These are phyloP conservation scores for Pammene fasciana DNA, from an alignment of 2,888 invertebrate genomes.

Conservation along the genomic window DNA sequence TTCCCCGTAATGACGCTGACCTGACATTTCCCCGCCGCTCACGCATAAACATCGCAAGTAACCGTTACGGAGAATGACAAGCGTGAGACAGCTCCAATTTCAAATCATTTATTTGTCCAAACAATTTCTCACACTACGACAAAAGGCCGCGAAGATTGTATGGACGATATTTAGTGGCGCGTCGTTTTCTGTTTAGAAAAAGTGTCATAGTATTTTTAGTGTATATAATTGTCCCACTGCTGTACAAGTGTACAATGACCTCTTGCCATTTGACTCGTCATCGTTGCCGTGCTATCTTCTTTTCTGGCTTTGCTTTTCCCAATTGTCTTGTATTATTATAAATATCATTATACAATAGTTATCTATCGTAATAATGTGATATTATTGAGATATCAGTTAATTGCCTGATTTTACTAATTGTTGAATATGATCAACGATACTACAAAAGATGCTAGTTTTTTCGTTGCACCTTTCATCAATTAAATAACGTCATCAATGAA, in stretches of 20 bases:
- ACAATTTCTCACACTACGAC: constrained; percentile 32
- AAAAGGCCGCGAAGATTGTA: constrained; percentile 30
- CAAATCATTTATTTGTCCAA: constrained; percentile 32
- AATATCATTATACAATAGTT: background rate
- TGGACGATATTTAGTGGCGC: constrained; percentile 18
- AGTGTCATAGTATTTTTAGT: constrained; percentile 1
- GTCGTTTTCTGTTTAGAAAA: background rate
- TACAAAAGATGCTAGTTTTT: background rate
- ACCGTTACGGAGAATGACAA: constrained; percentile 28
- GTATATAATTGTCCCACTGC: background rate
- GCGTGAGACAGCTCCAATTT: constrained; percentile 36
- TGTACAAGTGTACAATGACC: constrained; percentile 3
- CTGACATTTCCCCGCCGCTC: constrained; percentile 20
- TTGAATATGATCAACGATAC: background rate
- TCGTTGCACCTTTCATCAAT: background rate
- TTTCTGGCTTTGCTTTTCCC: background rate
- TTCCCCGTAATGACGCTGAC: constrained; percentile 20
- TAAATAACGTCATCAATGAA: background rate
- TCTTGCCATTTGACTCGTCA: constrained; percentile 15
- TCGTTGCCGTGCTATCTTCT: background rate
- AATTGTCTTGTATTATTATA: background rate
- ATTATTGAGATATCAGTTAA: background rate
- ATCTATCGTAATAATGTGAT: background rate
- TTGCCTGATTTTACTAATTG: background rate
- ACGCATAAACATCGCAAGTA: constrained; percentile 33